Base-by-base conservation (phyloP, 1,140 invertebrate species). In the Chelonus insularis region DNA sequence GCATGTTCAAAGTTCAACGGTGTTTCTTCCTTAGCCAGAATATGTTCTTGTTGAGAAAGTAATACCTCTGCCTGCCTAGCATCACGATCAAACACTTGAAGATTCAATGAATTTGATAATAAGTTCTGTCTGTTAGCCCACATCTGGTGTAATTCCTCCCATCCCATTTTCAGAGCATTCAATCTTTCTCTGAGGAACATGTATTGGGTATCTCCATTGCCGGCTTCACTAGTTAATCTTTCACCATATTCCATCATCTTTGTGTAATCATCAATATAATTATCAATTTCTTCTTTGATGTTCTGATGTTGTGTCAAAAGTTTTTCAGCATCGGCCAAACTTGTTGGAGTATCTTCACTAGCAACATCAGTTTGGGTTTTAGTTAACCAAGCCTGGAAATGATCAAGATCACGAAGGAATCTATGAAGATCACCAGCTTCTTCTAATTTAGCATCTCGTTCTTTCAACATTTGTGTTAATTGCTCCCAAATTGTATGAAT, bases 161-260 rank as follows among this genome's bases (percentile, higher is more conserved):
- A 99, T 55, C 96, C 97, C 84, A 98, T 96, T 79, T 97, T 94
- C 36, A 99, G 81, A 1, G 97, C 97, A 84, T 97, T 98, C 60
- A 99, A 83, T 60, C 98, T 87, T 81, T 98, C 96, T 52, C 95
- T 86, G 68, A 99, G 82, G 89, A 99, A 99, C 95, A 99, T 98
- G 82, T 99, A 98, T 81, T 99, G 97, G 55, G 97, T 95, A 83
- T 99, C 98, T 64, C 93, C 91, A 65, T 90, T 89, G 2, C 92
- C 92, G 14, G 87, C 90, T 67, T 89, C 95, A 58, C 91, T 91
- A 50, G 95, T 97, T 55, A 97, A 87, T 70, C 92, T 89, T 73
- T 98, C 95, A 50, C 98, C 98, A 77, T 98, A 99, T 69, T 98
- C 96, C 92, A 99, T 98, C 96, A 99, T 99, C 83, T 96, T 96